Percentiles rank a stretch among this genome's conserved stretches.
Conservation (phyloP, 2,797 vertebrate genomes). For the Lerista edwardsae region DNA sequence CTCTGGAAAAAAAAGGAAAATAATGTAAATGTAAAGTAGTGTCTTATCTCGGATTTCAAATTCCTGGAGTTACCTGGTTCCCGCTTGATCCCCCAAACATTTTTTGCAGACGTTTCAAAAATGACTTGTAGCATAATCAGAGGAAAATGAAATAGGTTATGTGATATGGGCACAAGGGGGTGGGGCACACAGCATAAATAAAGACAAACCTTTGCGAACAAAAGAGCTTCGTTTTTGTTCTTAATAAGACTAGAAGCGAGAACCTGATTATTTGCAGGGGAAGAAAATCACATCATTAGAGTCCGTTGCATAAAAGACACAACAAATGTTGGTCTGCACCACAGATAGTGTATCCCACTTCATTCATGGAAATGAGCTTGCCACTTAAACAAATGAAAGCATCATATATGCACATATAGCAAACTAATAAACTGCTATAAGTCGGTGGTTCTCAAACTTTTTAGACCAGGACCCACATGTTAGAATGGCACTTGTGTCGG, state of each 20-base stretch:
- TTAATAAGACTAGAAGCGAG: neutral
- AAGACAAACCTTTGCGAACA: neutral
- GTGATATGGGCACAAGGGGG: neutral
- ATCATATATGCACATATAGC: neutral
- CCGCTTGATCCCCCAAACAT: neutral
- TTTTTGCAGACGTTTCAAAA: neutral
- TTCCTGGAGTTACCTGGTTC: neutral
- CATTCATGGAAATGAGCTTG: neutral
- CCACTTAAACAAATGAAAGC: neutral
- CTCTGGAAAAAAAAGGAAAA: neutral
- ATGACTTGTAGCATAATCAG: neutral
- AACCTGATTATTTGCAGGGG: neutral
- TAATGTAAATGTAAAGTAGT: neutral
- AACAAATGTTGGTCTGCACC: too few species aligned
- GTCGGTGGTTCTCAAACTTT: too few species aligned
- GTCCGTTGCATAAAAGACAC: too few species aligned
- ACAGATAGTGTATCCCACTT: neutral
- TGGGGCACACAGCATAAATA: rapidly evolving
- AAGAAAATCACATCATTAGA: neutral
- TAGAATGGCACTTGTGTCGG: too few species aligned
- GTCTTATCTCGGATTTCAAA: neutral
- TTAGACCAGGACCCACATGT: too few species aligned
- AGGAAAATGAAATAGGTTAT: rapidly evolving
- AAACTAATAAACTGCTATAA: neutral
- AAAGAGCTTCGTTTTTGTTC: neutral